Base-by-base conservation (phyloP, 1,140 invertebrate species). In the Daktulosphaira vitifoliae region DNA sequence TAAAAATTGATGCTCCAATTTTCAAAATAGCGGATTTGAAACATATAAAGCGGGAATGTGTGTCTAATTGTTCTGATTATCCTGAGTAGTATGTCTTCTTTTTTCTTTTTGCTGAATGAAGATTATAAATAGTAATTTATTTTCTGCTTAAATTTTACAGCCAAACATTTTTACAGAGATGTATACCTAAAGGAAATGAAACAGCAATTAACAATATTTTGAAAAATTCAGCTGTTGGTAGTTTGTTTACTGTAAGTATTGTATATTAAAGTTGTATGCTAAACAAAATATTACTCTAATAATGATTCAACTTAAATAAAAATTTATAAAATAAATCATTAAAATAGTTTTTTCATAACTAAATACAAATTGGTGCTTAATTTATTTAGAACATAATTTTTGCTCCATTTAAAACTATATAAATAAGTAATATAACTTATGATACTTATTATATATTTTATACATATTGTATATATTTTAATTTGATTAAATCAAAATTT, bases 211-310 rank as follows among this genome's bases (percentile, higher is more conserved):
- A 62, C 1, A 77, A 76, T 65, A 76, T 73, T 2, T 66, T 81
- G 18, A 74, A 81, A 53, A 78, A 75, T 23, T 76, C 75, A 53
- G 76, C 78, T 67, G 80, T 80, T 83, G 18, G 72, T 75, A 38
- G 77, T 78, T 68, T 82, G 81, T 67, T 81, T 81, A 66, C 72
- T 76, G 46, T 80, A 80, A 72, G 72, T 73, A 33, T 33, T n/a
- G n/a, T 74, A 53, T 33, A 53, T 18, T 23, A 49, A 66, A 68
- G 66, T 37, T 26, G 23, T 67, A 33, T 50, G 39, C 67, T 67
- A 54, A 54, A 49, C 22, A 69, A 67, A 42, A 52, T 67, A 20
- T 54, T n/a, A 68, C 50, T 42, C 15, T 46, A 39, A 68, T 48
- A 39, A 22, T 66, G 8, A 33, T 25, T 20, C 11, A 18, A n/a